phyloP scores from a whole-genome alignment of 2,888 invertebrate species.

The Tipula vernalis region DNA sequence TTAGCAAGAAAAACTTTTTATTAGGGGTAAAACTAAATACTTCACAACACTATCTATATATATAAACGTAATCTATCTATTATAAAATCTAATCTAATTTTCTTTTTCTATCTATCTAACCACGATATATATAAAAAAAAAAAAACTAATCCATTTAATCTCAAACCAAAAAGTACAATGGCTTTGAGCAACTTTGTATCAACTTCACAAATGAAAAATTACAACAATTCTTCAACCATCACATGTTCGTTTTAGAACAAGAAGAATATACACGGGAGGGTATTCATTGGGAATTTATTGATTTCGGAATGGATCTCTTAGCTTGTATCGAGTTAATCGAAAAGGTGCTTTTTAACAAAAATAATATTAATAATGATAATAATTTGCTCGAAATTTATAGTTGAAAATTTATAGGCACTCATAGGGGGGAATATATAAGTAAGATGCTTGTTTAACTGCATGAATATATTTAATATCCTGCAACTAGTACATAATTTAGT shows the following conservation, averaged over 20 bases:
- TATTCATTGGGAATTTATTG: conserved; percentile 97
- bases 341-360: conserved; percentile 55
- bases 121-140: background rate
- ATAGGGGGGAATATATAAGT: background rate
- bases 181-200: conserved; percentile 99
- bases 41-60: background rate
- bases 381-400: background rate
- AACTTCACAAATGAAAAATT: conserved; percentile 99
- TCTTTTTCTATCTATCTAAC: background rate
- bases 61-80: background rate
- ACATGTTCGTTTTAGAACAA: conserved; percentile 99
- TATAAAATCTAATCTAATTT: background rate
- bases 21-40: background rate
- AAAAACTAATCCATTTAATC: background rate
- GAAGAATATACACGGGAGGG: conserved; percentile 97
- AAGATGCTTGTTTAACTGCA: conserved; percentile 12
- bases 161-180: conserved; percentile 62
- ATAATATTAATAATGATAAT: background rate
- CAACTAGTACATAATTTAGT: background rate
- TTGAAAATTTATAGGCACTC: background rate
- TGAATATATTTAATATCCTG: background rate
- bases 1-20: background rate
- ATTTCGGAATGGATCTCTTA: conserved; percentile 97
- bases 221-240: conserved; percentile 99
- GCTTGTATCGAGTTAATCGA: conserved; percentile 98